A percentile compares a stretch with the other conserved stretches of the same genome.
Conservation (phyloP, 1,140 invertebrate genomes). For the Drosophila pachea region DNA sequence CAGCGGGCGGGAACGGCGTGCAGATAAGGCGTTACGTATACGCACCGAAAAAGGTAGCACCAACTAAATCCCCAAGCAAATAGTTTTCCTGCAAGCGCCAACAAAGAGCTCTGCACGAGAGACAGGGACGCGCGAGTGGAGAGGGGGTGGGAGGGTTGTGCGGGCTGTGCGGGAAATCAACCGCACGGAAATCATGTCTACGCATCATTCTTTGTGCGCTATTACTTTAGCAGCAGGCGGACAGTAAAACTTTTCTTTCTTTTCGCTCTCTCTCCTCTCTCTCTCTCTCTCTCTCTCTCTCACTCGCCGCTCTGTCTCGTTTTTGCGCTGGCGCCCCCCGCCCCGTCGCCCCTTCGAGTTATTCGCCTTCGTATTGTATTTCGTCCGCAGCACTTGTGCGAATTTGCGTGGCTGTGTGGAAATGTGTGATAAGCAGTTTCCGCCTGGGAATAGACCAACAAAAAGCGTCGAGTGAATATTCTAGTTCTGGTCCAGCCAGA, state of each 20-base stretch:
- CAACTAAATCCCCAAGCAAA: constrained; percentile 73
- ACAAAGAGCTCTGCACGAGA: neutral
- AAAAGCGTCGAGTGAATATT: constrained; percentile 8
- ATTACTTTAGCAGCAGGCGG: constrained; percentile 54
- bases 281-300: constrained; percentile 6
- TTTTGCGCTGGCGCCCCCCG: neutral
- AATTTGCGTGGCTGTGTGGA: constrained; percentile 70
- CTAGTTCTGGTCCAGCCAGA: constrained; percentile 31
- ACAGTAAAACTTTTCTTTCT: constrained; percentile 14
- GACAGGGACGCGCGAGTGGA: neutral
- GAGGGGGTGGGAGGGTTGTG: neutral
- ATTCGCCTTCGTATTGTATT: constrained; percentile 66
- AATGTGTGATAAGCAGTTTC: constrained; percentile 78
- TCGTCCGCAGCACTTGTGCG: constrained; percentile 57
- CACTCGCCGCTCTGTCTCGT: constrained; percentile 23
- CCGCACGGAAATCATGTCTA: constrained; percentile 78
- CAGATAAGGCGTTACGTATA: constrained; percentile 59
- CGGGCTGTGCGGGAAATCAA: constrained; percentile 54
- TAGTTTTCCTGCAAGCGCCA: constrained; percentile 53
- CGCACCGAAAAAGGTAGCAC: constrained; percentile 60
- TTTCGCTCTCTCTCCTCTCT: constrained; percentile 14
- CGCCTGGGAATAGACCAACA: constrained; percentile 63
- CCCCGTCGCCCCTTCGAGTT: constrained; percentile 14
- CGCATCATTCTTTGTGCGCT: constrained; percentile 75
- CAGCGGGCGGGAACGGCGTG: constrained; percentile 54